phyloP scores from a whole-genome alignment of 2,113 vertebrate genomes.

The Nyctereutes procyonoides region DNA sequence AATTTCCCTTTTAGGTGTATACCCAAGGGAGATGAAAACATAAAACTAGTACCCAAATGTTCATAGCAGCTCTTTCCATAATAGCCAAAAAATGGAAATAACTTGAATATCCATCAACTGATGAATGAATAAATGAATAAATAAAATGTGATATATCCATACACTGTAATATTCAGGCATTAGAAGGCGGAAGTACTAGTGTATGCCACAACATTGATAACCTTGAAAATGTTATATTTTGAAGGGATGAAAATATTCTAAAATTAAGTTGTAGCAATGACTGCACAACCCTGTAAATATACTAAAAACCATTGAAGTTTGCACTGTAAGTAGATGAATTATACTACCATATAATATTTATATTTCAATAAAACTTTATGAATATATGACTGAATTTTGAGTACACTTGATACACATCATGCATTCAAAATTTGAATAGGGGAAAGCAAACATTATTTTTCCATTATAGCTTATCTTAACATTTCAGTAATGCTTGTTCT shows the following conservation, averaged over 20 bases:
- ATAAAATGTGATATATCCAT: not conserved
- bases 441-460: not conserved
- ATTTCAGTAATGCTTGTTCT: not conserved
- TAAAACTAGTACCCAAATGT: not conserved
- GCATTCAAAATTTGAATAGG: not conserved
- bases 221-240: not conserved
- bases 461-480: not conserved
- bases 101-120: not conserved
- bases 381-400: not conserved
- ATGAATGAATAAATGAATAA: not conserved
- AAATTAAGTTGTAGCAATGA: not conserved
- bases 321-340: not conserved
- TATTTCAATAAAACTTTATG: not conserved
- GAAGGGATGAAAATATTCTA: not conserved
- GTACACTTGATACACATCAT: not conserved
- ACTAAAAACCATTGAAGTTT: not conserved
- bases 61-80: not conserved
- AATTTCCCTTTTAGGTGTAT: not conserved
- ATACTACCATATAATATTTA: not conserved
- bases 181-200: not conserved
- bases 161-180: not conserved
- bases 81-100: not conserved
- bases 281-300: not conserved
- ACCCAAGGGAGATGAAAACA: not conserved
- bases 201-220: not conserved